Evolutionary conservation across 2,797 vertebrate species (phyloP), one percentile per base, ranked within the genome.

Genomic region (Tangara arthus): DNA sequence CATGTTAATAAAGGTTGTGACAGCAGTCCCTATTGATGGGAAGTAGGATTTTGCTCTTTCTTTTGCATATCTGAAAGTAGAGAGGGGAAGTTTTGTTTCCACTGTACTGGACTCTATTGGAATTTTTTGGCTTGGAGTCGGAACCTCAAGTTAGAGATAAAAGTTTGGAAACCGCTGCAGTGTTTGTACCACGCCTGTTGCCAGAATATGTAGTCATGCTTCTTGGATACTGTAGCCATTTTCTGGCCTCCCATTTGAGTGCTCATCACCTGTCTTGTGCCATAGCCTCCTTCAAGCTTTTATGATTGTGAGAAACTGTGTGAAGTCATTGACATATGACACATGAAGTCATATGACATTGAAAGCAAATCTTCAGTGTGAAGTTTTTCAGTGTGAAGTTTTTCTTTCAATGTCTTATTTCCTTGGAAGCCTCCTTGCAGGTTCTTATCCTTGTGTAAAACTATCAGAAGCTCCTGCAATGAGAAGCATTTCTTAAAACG

Each of bases 301-400:
- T 2, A 0, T 4, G 1, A 12, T 63, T 5, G 0, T 13, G 34
- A 55, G 49, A 72, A 82, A 60, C 37, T 28, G 9, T 22, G 53
- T 55, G 53, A 55, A 55, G 21, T n/a, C 32, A n/a, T 15, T 55
- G 21, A 23, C 13, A n/a, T n/a, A 55, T n/a, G 21, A n/a, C 53
- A n/a, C 32, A 10, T 55, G 53, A n/a, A n/a, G 32, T 55, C 32
- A n/a, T n/a, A 15, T 10, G 53, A 14, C 53, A 55, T 55, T n/a
- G 21, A n/a, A 55, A n/a, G 53, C n/a, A 55, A n/a, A 55, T 55
- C 53, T n/a, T 55, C 32, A 55, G 53, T n/a, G 70, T 52, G 49
- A 52, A 52, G 50, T 11, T 52, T 52, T 52, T 56, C 52, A 32
- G 14, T 14, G 70, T 41, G 59, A 35, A 32, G 41, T 34, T 46